Evolutionary conservation across 1,140 invertebrate species (phyloP), one percentile per base, ranked within the genome.

Genomic region (Formica selysi): DNA sequence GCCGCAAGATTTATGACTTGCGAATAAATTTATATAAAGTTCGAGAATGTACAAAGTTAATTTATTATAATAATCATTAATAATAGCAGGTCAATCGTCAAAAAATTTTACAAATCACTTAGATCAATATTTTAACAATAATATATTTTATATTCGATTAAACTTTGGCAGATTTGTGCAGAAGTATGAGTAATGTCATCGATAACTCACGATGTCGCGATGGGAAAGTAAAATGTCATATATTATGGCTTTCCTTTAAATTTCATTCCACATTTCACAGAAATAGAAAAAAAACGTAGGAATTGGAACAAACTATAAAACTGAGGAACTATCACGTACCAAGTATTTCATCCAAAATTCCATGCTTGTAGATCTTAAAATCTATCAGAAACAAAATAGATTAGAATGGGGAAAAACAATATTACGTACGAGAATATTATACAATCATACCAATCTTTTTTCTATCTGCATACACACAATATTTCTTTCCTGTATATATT

Each of bases 311-410:
- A 10, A 48, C 36, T 41, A 13, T 79, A 68, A 79, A 68, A 57
- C 2, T n/a, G 32, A 16, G 1, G 0, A 79, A 64, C 44, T 36
- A 57, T 79, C 41, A 11, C 65, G 19, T 57, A 79, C 59, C 38
- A 11, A 59, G 32, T 79, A n/a, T 16, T 41, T 36, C 29, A 67
- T 65, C 13, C 32, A 79, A 79, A 79, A 68, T 79, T 68, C 5
- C 32, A 68, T n/a, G n/a, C 36, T 32, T n/a, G 3, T 26, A 54
- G 1, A 2, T 57, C 8, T 68, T 26, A 68, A 51, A 79, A 68
- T 54, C 36, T 41, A 32, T 79, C 38, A 79, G 3, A 51, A 48
- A 7, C 0, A 32, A 48, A 54, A 78, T 16, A 62, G 8, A 64
- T 44, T 19, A 3, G 32, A 26, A 13, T 11, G 11, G 3, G 8